These are phyloP conservation scores for Intellagama lesueurii DNA, from an alignment of 2,797 vertebrate species.

Conservation along the genomic window DNA sequence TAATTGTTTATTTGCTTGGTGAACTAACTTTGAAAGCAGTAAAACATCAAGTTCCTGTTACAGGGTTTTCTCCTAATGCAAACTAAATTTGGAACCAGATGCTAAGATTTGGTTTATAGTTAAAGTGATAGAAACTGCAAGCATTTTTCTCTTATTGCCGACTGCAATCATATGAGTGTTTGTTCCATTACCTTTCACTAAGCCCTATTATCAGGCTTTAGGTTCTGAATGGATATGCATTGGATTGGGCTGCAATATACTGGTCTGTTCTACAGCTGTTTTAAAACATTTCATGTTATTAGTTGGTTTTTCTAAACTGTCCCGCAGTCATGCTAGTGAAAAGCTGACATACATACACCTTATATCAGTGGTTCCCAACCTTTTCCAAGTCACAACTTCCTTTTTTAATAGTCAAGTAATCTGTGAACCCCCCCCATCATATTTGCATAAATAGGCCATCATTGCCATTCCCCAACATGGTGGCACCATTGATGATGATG, in stretches of 20 bases:
- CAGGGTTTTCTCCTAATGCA: constrained; percentile 5
- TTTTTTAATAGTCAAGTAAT: too few species aligned
- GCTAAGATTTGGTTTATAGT: not conserved
- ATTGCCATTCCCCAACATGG: too few species aligned
- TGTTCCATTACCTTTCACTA: not conserved
- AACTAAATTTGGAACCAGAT: not conserved
- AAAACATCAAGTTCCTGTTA: not conserved
- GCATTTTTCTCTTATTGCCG: not conserved
- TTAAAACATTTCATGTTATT: not conserved
- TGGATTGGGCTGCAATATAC: not conserved
- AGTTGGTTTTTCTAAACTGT: too few species aligned
- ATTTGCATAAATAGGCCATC: too few species aligned
- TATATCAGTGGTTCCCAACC: not conserved
- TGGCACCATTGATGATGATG: too few species aligned
- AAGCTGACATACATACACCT: not conserved
- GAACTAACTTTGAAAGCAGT: not conserved
- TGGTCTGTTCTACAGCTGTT: not conserved
- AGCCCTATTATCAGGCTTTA: not conserved
- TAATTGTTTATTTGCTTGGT: not conserved
- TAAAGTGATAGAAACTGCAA: not conserved
- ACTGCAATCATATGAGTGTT: not conserved
- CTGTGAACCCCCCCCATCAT: too few species aligned
- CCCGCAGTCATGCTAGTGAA: not conserved
- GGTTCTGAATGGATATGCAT: not conserved
- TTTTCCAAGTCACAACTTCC: too few species aligned